Base-by-base conservation (phyloP, 2,797 vertebrate species). In the Acipenser transmontanus region DNA sequence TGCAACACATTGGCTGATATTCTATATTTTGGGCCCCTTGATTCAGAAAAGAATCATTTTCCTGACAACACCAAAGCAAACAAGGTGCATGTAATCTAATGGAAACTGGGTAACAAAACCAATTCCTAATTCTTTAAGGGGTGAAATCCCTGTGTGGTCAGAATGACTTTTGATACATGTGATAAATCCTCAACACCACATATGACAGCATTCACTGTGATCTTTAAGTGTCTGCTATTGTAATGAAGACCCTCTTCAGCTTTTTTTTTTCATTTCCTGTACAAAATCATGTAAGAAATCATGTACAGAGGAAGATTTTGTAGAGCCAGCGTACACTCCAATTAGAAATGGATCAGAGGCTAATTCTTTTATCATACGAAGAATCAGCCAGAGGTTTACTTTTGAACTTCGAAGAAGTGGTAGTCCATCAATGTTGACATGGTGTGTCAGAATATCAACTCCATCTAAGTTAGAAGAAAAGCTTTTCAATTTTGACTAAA, bases 111-210 rank as follows among this genome's bases (percentile, higher is more conserved):
- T 34, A n/a, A 66, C 60, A 56, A 70, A 70, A 4, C 8, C 59
- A 17, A 66, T 52, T 47, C 59, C 60, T 57, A 66, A 57, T 48
- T 70, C 20, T 61, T 8, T 57, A 2, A 67, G 61, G 1, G 64
- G 69, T 7, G 69, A 70, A 17, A 63, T 51, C 12, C 49, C 49
- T 52, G 8, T 11, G 47, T 70, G 64, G 64, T 70, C 63, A 50
- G 50, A 59, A 66, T 72, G 70, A 66, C 64, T 66, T 66, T 72
- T 66, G 60, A 63, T 63, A 51, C 70, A 69, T 69, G 59, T 64
- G 60, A 51, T 61, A 67, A 47, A 67, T 66, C 49, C 70, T 63
- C 67, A 66, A 4, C 34, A 34, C 1, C 34, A 3, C 34, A 34
- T 34, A 34, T 34, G 34, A 68, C 67, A 47, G 65, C 66, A 71